Evolutionary conservation across 1,140 invertebrate genomes (phyloP), one percentile per base, ranked within the genome.

Genomic region (Drosophila grimshawi): DNA sequence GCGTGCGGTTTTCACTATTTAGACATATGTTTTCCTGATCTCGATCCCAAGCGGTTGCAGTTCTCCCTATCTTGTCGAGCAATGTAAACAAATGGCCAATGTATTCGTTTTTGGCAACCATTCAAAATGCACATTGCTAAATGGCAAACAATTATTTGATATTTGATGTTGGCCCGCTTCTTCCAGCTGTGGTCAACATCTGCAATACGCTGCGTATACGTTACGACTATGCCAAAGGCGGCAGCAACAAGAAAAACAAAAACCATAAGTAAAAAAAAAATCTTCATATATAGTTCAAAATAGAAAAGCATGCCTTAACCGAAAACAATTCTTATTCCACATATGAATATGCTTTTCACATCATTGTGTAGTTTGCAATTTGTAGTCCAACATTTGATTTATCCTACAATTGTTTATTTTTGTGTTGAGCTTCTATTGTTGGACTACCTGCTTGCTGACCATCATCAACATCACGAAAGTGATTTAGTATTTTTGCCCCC

Each of bases 101-200:
- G 60, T 39, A 68, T 68, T 51, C 52, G 49, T 69, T 81, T 81
- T 81, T 69, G 79, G 79, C 80, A 78, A 57, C 55, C 75, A 81
- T 78, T 82, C 64, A 63, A 64, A 75, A 60, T 75, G 53, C 61
- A 71, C 43, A 81, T 64, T 53, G 68, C 43, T 64, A 78, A 76
- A 79, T 79, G 76, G 49, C 66, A 66, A 82, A 66, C 80, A 83
- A 76, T 83, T 83, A 79, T 73, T 82, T 83, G 55, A 79, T 76
- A 79, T 79, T 83, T 83, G 80, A 72, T 80, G 61, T 80, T 8
- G 52, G 8, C 6, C n/a, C 51, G 45, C 45, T 32, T 30, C 8
- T 29, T 60, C 43, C 62, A 56, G 52, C 43, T 68, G 46, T 57
- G 33, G 11, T 19, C 6, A 55, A 8, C 35, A 46, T 60, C 46